Base-by-base conservation (phyloP, 1,140 invertebrate genomes). In the Drosophila arizonae region DNA sequence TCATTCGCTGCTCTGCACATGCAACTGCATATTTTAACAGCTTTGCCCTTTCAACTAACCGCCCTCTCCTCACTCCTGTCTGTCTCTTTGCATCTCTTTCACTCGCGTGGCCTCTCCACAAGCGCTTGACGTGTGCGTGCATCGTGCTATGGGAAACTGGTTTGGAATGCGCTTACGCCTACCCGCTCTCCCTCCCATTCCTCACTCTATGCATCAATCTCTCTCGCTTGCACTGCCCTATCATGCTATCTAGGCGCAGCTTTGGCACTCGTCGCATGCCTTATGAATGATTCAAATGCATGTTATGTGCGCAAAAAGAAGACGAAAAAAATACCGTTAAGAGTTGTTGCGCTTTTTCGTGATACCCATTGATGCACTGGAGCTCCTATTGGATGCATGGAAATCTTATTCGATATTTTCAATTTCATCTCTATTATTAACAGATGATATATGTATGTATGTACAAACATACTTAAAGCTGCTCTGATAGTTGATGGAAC, bases 231-330 rank as follows among this genome's bases (percentile, higher is more conserved):
- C 69, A 51, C 17, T 58, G 5, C 8, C 43, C 8, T 57, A 24
- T 43, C 39, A 46, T 17, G 45, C 17, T 71, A 84, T 81, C 82
- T 86, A 86, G 71, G 52, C 61, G 54, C 52, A 75, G 68, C 72
- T 81, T 86, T 78, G 78, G 66, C 63, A 69, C 76, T 72, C 82
- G 82, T 84, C 80, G 84, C 84, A 84, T 88, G 84, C 79, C 79
- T 88, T 88, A 88, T 88, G 84, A 88, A 88, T 88, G 84, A 88
- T 88, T 88, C 84, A 88, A 88, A 88, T 88, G 84, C 84, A 88
- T 81, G 84, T 88, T 88, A 80, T 87, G 72, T 87, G 76, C 61
- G 63, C 68, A 77, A 70, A 86, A 79, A 74, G 17, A 58, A 67
- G 66, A 71, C 68, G 6, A 58, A 48, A 64, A 61, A 78, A 87